Conservation (phyloP, 2,888 invertebrate species). For the Drosophila engyochracea region DNA sequence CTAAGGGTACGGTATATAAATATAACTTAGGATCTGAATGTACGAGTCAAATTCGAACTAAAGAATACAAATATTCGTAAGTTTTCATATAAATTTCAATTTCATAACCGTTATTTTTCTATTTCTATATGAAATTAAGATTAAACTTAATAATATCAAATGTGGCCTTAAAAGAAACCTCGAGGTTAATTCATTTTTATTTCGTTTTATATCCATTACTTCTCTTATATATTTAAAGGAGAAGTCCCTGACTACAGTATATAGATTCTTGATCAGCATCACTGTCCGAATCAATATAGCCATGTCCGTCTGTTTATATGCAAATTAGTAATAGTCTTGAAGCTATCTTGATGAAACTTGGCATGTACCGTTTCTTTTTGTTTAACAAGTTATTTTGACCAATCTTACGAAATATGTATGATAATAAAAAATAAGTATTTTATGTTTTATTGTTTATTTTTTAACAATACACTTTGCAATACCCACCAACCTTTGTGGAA, state of each 20-base stretch:
- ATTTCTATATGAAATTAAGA: neutral
- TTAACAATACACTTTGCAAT: neutral
- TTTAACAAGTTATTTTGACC: neutral
- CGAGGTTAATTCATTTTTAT: rapidly evolving
- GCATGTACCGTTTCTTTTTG: neutral
- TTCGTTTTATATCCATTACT: neutral
- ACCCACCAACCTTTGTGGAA: neutral
- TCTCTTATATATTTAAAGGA: neutral
- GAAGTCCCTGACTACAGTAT: neutral
- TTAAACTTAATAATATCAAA: neutral
- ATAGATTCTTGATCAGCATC: neutral
- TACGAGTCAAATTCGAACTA: neutral
- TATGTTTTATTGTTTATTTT: neutral
- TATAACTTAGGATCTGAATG: neutral
- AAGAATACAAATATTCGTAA: neutral
- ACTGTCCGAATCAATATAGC: neutral
- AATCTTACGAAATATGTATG: neutral
- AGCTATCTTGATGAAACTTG: neutral
- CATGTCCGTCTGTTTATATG: neutral
- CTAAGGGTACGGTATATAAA: neutral
- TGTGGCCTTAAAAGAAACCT: neutral
- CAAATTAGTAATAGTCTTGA: neutral
- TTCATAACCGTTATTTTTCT: neutral
- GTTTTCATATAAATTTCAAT: neutral
- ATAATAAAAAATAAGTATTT: neutral